Base-by-base conservation (phyloP, 2,888 invertebrate genomes). In the Pyralis farinalis region DNA sequence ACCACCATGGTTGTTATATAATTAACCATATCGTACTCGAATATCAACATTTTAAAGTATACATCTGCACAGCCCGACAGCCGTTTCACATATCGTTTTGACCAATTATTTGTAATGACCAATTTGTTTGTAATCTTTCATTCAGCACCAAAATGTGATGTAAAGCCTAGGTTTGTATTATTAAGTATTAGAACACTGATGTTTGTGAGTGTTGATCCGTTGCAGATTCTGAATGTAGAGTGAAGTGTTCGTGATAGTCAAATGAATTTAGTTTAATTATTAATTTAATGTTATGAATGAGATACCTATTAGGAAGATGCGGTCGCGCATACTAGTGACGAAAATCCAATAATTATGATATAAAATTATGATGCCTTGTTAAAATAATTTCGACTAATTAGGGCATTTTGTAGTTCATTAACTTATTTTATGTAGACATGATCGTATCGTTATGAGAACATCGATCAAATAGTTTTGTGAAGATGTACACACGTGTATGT, bases 271-370 rank as follows among this genome's bases (percentile, higher is more conserved):
- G 86, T 79, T 79, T 82, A 82, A 82, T 81, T 76, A 73, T 71
- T 76, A 79, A 80, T 81, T 87, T 86, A 86, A 84, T 69, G 76
- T 60, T 79, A 81, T 84, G 82, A 84, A 85, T 85, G 86, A 77
- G 70, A 38, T 33, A 39, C 39, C 39, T 39, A 49, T 81, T 88
- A 88, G 75, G 81, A 86, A 84, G 64, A 83, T 88, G 88, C 88
- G 87, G 87, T 87, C 87, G 88, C 87, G 88, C 88, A 88, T 81
- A 84, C 70, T 88, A 88, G 83, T 85, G 71, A 87, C 87, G 87
- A 86, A 82, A 84, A 87, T 87, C 87, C 87, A 87, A 88, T 87
- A 88, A 87, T 84, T 79, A 86, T 75, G 79, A 72, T 80, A 78
- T 71, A 75, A 64, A 71, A 73, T 62, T 55, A 72, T 71, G 80